Evolutionary conservation across 2,888 invertebrate genomes (phyloP).

Genomic region (Dynastes hyllus): DNA sequence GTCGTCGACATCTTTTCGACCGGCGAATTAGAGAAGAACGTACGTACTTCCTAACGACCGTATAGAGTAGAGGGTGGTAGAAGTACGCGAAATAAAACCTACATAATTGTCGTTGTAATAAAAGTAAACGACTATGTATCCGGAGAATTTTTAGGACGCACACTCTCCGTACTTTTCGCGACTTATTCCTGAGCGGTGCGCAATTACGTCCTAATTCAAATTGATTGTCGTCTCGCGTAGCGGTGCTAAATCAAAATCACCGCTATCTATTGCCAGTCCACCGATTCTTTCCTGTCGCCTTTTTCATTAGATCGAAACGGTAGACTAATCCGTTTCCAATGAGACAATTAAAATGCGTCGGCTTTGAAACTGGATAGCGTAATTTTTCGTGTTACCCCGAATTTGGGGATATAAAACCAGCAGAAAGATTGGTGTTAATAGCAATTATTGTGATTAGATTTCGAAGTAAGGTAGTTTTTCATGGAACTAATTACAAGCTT

Average conservation of each 20-base stretch:
- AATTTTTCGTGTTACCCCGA: not conserved
- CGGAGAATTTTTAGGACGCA: slow-evolving; percentile 23
- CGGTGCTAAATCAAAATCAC: slow-evolving; percentile 44
- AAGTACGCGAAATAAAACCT: slow-evolving; percentile 31
- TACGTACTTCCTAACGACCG: slow-evolving; percentile 22
- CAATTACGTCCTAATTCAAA: slow-evolving; percentile 36
- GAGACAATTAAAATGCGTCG: slow-evolving; percentile 28
- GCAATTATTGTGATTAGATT: too few species aligned
- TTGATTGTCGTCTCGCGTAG: slow-evolving; percentile 43
- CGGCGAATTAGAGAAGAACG: slow-evolving; percentile 20
- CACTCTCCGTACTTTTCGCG: not conserved
- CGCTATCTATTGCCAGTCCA: slow-evolving; percentile 36
- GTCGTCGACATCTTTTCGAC: not conserved
- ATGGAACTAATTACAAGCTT: too few species aligned
- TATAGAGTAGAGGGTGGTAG: not conserved
- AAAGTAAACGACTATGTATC: slow-evolving; percentile 43
- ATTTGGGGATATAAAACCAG: not conserved
- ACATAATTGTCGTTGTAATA: slow-evolving; percentile 33
- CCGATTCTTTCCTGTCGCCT: slow-evolving; percentile 23
- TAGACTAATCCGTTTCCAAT: slow-evolving; percentile 37
- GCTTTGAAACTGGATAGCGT: slow-evolving; percentile 1
- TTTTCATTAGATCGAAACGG: slow-evolving; percentile 32
- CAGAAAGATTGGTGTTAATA: too few species aligned
- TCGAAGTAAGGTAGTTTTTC: too few species aligned
- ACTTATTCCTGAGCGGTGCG: slow-evolving; percentile 12